A percentile compares a stretch with the other conserved stretches of the same genome.
Conservation (phyloP, 2,888 invertebrate species). For the Melanchra persicariae region DNA sequence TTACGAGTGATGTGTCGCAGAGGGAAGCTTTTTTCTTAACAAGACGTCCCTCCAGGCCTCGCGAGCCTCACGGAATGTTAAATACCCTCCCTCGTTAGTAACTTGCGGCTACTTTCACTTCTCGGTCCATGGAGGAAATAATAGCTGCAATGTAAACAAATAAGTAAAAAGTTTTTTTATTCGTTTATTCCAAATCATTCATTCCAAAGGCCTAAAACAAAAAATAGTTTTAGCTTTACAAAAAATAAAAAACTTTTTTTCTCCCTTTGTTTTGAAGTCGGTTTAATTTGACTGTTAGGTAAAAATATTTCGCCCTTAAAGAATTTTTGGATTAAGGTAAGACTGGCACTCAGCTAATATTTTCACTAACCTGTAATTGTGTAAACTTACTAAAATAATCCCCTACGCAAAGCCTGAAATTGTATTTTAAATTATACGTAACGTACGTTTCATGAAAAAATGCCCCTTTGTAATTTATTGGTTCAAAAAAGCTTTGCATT, state of each 20-base stretch:
- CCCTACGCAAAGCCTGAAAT: background rate
- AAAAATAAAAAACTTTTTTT: no score
- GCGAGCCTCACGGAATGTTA: constrained; percentile 77
- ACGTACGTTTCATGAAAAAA: constrained; percentile 42
- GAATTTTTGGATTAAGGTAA: background rate
- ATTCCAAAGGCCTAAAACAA: no score
- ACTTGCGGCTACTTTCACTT: constrained; percentile 66
- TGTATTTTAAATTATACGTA: constrained; percentile 17
- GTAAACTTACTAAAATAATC: background rate
- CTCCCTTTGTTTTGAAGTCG: no score
- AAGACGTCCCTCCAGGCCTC: constrained; percentile 73
- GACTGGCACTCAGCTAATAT: background rate
- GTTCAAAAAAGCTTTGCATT: constrained; percentile 54
- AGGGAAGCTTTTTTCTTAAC: constrained; percentile 79
- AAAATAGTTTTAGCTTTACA: no score
- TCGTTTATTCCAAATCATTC: no score
- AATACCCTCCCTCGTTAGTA: constrained; percentile 77
- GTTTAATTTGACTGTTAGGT: no score
- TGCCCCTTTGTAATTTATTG: constrained; percentile 43
- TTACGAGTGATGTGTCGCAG: constrained; percentile 77
- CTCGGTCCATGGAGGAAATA: constrained; percentile 15
- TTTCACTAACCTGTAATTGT: background rate
- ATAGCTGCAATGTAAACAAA: constrained; percentile 39
- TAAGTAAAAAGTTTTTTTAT: background rate
- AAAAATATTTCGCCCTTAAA: background rate